Base-by-base conservation (phyloP, 2,888 invertebrate species). In the Melanostoma mellinum region DNA sequence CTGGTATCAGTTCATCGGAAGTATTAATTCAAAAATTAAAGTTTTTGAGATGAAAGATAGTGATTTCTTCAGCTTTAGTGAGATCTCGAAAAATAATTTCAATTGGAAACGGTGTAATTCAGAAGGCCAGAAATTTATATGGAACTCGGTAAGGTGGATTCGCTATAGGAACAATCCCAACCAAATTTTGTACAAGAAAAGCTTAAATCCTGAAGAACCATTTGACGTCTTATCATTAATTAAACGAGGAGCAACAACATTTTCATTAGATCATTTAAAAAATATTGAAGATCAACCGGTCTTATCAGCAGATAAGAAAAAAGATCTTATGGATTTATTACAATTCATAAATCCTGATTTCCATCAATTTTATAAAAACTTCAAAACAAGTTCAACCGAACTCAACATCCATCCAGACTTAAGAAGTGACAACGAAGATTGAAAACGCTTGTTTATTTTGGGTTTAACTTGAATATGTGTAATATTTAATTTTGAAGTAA, bases 191-290 rank as follows among this genome's bases (percentile, higher is more conserved):
- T 53, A 35, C 53, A 75, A 80, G 75, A 65, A 50, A 35, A 68
- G 42, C 36, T 81, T 75, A 56, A 58, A 75, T 33, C 35, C 44
- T 50, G 55, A 75, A 36, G 80, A 80, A 53, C 80, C 80, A 71
- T 80, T 75, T 38, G 8, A 38, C 38, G 8, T 8, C 4, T 38
- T 38, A 8, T 8, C 10, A 40, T 38, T 40, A 10, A 5, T 6
- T 4, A 56, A 56, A 56, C 9, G 40, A 56, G 38, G 40, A 30
- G 20, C 20, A 4, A 8, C 40, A 6, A 56, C 56, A 2, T 10
- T 20, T 56, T 6, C 38, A 38, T 8, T 38, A 8, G 8, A 38
- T 38, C 38, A 38, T 38, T 38, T 38, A 2, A 6, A 38, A 38
- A 8, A 6, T 38, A 38, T 38, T 20, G 40, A 40, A 40, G 56